Evolutionary conservation across 2,113 vertebrate species (phyloP), one percentile per base, ranked within the genome.

Genomic region (Lophius piscatorius): DNA sequence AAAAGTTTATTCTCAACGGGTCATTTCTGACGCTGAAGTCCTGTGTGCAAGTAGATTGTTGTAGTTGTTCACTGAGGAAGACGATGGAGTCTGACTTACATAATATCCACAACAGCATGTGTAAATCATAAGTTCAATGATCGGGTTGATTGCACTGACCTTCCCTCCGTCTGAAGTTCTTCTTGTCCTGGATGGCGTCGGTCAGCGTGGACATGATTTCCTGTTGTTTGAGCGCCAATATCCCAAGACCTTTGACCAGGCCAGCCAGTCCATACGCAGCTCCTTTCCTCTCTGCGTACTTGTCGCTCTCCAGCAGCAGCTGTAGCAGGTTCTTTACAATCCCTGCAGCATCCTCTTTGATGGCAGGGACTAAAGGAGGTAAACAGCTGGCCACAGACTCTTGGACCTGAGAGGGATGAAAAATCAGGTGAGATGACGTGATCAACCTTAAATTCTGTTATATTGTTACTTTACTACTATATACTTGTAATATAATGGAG

Each of bases 101-200:
- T n/a, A n/a, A n/a, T n/a, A n/a, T n/a, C n/a, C n/a, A n/a, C n/a
- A n/a, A n/a, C n/a, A n/a, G n/a, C n/a, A n/a, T n/a, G 33, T 31
- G 7, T 24, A 31, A 34, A 47, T 20, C n/a, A n/a, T n/a, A n/a
- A n/a, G n/a, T n/a, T n/a, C n/a, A n/a, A n/a, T n/a, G 6, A n/a
- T 29, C 51, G 23, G 1, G 49, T 6, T 28, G 31, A 18, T 14
- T 20, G 10, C 14, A 48, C 76, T 86, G 66, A 99, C 97, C 97
- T 66, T 99, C 97, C 78, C 97, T 91, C 16, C 95, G 91, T 42
- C 97, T 93, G 80, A 98, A 96, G 83, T 98, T 98, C 82, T 98
- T 99, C 91, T 99, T 99, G 85, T 99, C 97, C 83, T 99, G 97
- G 77, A 99, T 99, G 68, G 95, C 97, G 4, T 99, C 96, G 0